These are phyloP conservation scores for Mandrillus leucophaeus DNA, from an alignment of 2,113 vertebrate species.

Conservation along the genomic window DNA sequence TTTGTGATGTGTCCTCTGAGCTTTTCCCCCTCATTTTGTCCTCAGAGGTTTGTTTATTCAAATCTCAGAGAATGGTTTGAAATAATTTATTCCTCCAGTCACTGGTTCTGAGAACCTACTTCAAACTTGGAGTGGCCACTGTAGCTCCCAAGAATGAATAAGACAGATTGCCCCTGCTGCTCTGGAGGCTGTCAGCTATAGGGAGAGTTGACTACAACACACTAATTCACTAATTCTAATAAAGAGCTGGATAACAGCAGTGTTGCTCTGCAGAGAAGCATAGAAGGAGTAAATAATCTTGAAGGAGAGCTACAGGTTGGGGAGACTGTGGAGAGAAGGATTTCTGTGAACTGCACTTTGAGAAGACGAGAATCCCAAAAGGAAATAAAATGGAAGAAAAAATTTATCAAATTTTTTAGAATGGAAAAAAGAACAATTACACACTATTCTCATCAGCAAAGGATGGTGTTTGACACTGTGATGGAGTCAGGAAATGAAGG, in stretches of 20 bases:
- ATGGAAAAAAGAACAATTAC: not conserved
- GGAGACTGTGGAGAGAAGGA: not conserved
- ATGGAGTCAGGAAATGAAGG: not conserved
- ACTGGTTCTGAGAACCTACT: not conserved
- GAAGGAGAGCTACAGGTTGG: not conserved
- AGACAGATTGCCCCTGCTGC: not conserved
- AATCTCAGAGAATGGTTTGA: not conserved
- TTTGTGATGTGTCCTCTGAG: not conserved
- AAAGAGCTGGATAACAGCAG: not conserved
- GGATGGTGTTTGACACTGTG: not conserved
- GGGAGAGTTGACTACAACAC: not conserved
- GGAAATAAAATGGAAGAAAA: not conserved
- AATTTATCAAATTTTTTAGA: not conserved
- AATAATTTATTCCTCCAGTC: not conserved
- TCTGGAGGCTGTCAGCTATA: not conserved
- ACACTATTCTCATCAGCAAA: not conserved
- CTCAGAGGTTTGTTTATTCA: not conserved
- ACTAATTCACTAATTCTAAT: not conserved
- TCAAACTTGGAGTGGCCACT: not conserved
- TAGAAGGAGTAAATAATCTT: not conserved
- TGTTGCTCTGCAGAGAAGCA: not conserved
- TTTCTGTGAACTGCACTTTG: not conserved
- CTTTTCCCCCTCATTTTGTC: not conserved
- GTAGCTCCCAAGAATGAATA: not conserved
- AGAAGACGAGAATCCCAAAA: not conserved